phyloP scores from a whole-genome alignment of 2,113 vertebrate genomes.

The Zapus hudsonius region DNA sequence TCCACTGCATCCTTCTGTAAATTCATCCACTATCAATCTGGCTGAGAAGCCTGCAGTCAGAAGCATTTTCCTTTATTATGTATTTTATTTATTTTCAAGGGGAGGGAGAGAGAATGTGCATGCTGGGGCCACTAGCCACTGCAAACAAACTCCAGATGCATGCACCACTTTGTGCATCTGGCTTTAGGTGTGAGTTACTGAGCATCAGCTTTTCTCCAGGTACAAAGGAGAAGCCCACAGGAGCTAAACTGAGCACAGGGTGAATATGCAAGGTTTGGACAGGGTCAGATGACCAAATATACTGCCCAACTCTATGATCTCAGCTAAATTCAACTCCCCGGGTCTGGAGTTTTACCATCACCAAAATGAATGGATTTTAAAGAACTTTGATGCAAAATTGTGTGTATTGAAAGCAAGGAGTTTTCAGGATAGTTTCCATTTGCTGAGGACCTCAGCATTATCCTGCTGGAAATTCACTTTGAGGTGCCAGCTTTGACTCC shows the following conservation, averaged over 20 bases:
- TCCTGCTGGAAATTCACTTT: not conserved
- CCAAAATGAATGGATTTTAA: not conserved
- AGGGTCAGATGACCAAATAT: not conserved
- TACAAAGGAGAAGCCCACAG: fast-evolving
- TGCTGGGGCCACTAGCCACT: too few relatives aligned
- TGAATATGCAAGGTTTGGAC: fast-evolving
- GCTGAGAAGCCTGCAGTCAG: not conserved
- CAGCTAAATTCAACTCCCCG: not conserved
- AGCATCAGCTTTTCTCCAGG: too few relatives aligned
- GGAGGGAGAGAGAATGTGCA: too few relatives aligned
- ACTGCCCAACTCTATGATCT: not conserved
- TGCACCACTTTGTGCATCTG: too few relatives aligned
- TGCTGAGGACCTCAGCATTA: not conserved
- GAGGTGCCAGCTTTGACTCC: not conserved
- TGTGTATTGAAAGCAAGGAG: not conserved
- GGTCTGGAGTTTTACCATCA: not conserved
- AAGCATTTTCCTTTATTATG: not conserved
- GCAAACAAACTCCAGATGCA: too few relatives aligned
- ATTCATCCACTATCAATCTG: not conserved
- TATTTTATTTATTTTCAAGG: too few relatives aligned
- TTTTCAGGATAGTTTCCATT: not conserved
- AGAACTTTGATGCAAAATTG: not conserved
- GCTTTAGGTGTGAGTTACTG: fast-evolving
- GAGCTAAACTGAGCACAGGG: not conserved
- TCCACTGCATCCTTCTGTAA: fast-evolving